phyloP scores from a whole-genome alignment of 64 coral and sea anemone species.

The Porites lutea region DNA sequence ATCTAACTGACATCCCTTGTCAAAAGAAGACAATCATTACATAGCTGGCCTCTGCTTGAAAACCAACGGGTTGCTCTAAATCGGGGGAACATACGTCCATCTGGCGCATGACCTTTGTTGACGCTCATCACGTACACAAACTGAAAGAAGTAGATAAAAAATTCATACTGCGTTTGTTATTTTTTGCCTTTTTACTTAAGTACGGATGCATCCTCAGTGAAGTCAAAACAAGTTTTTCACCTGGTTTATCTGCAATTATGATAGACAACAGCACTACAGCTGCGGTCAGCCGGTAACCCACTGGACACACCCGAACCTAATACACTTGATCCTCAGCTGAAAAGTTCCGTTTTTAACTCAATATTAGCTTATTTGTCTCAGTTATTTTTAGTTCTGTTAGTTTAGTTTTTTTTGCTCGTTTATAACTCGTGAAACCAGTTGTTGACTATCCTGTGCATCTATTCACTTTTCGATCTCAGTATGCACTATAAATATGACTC shows the following conservation, averaged over 20 bases:
- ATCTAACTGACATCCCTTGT: neutral
- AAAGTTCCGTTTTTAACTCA: too few relatives aligned
- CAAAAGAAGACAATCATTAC: neutral
- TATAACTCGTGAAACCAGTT: too few relatives aligned
- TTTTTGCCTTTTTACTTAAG: neutral
- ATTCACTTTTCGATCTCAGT: too few relatives aligned
- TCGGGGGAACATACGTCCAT: neutral
- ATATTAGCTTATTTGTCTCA: too few relatives aligned
- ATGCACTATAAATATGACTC: too few relatives aligned
- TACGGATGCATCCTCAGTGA: neutral
- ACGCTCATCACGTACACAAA: neutral
- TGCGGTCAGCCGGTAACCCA: neutral
- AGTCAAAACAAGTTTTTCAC: slow-evolving; percentile 25
- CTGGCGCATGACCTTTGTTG: neutral
- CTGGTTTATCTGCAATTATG: neutral
- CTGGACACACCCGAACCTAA: neutral
- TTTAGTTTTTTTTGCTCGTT: too few relatives aligned
- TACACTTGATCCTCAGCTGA: neutral
- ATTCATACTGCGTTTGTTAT: neutral
- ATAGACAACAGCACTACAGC: neutral
- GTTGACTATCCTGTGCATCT: too few relatives aligned
- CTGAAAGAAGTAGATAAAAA: neutral
- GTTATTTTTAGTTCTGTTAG: too few relatives aligned
- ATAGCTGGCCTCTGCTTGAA: neutral
- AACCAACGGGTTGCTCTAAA: neutral